These are phyloP conservation scores for Anticlea derivata DNA, from an alignment of 2,888 invertebrate species.

Conservation along the genomic window DNA sequence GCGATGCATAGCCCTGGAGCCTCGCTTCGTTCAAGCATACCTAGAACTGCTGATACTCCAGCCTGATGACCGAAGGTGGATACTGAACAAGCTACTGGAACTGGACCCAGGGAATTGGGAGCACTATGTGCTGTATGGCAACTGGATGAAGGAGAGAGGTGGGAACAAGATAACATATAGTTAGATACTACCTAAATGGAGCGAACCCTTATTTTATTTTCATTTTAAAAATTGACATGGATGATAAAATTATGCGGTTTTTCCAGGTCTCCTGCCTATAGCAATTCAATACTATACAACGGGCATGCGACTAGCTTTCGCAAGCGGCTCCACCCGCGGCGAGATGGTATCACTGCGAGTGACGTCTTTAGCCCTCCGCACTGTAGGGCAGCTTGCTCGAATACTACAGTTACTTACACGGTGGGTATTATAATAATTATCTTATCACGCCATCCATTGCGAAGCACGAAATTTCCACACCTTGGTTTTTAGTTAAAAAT, in stretches of 20 bases:
- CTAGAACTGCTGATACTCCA: conserved; percentile 85
- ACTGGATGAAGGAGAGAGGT: conserved; percentile 88
- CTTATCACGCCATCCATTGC: too few relatives aligned
- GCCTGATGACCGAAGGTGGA: conserved; percentile 75
- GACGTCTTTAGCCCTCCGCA: conserved; percentile 84
- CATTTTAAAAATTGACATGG: too few relatives aligned
- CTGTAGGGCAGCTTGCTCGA: conserved; percentile 86
- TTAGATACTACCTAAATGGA: too few relatives aligned
- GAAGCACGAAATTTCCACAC: too few relatives aligned
- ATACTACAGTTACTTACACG: conserved; percentile 87
- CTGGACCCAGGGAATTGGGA: conserved; percentile 88
- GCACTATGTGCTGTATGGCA: conserved; percentile 88
- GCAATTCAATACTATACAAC: conserved; percentile 63
- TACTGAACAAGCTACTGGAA: conserved; percentile 85
- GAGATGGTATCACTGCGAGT: conserved; percentile 85
- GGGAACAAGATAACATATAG: not conserved
- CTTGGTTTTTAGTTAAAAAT: too few relatives aligned
- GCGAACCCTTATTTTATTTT: too few relatives aligned
- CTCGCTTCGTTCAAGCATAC: conserved; percentile 88
- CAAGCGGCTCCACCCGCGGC: conserved; percentile 76
- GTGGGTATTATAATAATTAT: conserved; percentile 52
- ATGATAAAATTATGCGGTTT: too few relatives aligned
- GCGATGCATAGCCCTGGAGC: conserved; percentile 87
- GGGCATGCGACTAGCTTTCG: conserved; percentile 61
- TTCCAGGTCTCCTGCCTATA: conserved; percentile 62